These are phyloP conservation scores for Pterocles burchelli DNA, from an alignment of 2,113 vertebrate genomes.

Conservation along the genomic window DNA sequence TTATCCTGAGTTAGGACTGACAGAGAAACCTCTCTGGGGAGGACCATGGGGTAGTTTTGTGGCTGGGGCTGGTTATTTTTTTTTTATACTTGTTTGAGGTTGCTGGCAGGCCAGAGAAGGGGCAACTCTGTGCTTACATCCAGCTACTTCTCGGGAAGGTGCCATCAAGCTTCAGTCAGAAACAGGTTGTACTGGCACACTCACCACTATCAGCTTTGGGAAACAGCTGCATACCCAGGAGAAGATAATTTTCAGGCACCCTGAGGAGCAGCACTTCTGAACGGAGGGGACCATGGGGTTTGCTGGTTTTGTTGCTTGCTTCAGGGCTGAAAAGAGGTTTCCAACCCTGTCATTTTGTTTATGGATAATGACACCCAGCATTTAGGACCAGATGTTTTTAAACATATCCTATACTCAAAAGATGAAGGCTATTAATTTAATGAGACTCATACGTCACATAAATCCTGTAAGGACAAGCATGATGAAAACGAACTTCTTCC, in stretches of 20 bases:
- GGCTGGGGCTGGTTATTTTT: not conserved
- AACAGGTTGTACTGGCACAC: not conserved
- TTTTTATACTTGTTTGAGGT: not conserved
- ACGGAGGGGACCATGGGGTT: not conserved
- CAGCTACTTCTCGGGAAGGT: not conserved
- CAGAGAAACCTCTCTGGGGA: not conserved
- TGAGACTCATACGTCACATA: not conserved
- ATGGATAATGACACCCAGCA: not conserved
- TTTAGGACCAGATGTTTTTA: not conserved
- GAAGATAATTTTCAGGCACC: not conserved
- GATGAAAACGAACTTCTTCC: not conserved
- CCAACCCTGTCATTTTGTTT: slow-evolving; percentile 5
- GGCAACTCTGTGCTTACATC: rapidly evolving
- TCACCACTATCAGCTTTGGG: not conserved
- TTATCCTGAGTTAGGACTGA: not conserved
- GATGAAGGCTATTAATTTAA: slow-evolving; percentile 35
- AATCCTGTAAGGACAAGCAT: slow-evolving; percentile 13
- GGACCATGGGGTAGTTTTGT: not conserved
- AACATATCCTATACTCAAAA: not conserved
- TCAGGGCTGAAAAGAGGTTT: not conserved
- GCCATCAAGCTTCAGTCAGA: not conserved
- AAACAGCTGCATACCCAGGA: not conserved
- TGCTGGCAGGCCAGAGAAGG: not conserved
- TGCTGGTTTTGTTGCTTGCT: not conserved
- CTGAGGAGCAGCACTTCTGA: not conserved